These are phyloP conservation scores for Esperia sulphurella DNA, from an alignment of 2,888 invertebrate species.

Conservation along the genomic window DNA sequence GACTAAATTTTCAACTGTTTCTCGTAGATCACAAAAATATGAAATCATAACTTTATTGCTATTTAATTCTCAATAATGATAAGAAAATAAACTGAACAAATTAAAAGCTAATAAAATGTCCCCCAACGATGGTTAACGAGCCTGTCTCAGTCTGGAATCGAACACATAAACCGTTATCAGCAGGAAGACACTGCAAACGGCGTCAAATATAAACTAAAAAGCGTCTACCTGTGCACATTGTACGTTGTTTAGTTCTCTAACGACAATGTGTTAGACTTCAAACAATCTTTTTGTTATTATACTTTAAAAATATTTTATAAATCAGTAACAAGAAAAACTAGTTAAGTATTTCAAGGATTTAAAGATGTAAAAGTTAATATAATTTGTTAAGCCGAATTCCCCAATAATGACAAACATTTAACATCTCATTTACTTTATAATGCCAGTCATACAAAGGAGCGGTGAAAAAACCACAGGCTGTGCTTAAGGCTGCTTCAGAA, in stretches of 20 bases:
- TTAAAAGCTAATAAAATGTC: not conserved
- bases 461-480: conserved; percentile 1
- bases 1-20: no score
- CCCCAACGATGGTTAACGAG: not conserved
- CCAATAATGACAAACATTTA: not conserved
- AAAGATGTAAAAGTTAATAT: not conserved
- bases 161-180: conserved; percentile 10
- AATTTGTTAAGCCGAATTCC: not conserved
- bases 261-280: not conserved
- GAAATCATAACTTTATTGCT: no score
- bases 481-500: conserved; percentile 3
- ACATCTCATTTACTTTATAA: not conserved
- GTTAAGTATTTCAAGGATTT: no score
- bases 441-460: not conserved
- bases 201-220: not conserved
- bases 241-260: not conserved
- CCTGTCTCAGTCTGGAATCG: conserved; percentile 6
- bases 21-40: no score
- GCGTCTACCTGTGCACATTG: not conserved
- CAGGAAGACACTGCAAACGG: conserved; percentile 7
- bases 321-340: no score
- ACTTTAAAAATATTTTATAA: no score
- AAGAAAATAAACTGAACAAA: not conserved
- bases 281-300: no score
- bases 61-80: no score